These are phyloP conservation scores for Molossus alvarezi DNA, from an alignment of 2,797 vertebrate species.

Conservation along the genomic window DNA sequence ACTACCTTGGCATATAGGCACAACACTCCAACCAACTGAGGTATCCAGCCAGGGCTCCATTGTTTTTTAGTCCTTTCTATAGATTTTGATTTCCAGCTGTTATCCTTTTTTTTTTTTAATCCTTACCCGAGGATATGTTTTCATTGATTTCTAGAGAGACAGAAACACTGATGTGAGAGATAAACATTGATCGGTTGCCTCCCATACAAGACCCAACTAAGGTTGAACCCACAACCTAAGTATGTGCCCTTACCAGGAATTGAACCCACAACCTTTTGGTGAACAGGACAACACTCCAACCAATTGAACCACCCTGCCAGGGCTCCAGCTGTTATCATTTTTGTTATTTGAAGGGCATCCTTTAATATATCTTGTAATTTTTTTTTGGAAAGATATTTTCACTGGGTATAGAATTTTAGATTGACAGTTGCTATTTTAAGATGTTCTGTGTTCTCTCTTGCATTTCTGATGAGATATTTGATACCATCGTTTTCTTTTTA, in stretches of 20 bases:
- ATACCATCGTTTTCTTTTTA: background rate
- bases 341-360: background rate
- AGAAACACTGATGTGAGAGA: background rate
- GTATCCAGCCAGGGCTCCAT: background rate
- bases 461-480: conserved; percentile 25
- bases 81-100: background rate
- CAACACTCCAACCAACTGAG: too few relatives aligned
- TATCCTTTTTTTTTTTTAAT: background rate
- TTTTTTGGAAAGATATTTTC: conserved; percentile 6
- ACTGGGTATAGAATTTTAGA: conserved; percentile 16
- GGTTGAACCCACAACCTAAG: background rate
- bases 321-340: background rate
- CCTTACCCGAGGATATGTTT: background rate
- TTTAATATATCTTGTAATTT: conserved; percentile 36
- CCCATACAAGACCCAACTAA: background rate
- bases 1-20: too few relatives aligned
- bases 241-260: background rate
- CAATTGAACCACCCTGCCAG: background rate
- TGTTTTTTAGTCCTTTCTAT: background rate
- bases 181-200: background rate
- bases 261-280: too few relatives aligned
- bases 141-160: background rate
- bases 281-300: too few relatives aligned
- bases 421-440: conserved; percentile 16
- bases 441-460: background rate